Conservation (phyloP, 1,140 invertebrate genomes). For the Acromyrmex heyeri region DNA sequence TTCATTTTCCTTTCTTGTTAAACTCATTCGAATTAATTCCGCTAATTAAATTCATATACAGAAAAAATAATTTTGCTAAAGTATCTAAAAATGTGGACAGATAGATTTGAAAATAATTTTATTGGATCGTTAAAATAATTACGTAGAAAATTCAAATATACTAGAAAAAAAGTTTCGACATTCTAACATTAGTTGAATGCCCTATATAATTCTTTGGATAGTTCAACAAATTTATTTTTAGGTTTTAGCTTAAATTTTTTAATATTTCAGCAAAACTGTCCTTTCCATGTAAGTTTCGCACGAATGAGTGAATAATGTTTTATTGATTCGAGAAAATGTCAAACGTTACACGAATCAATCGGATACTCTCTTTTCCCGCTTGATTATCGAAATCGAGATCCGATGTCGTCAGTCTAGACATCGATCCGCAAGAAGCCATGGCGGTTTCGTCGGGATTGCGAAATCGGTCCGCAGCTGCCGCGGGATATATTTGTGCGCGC, state of each 20-base stretch:
- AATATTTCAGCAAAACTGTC: too few relatives aligned
- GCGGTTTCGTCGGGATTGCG: conserved; percentile 67
- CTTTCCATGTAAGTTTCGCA: conserved; percentile 15
- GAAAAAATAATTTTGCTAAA: too few relatives aligned
- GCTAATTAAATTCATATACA: background rate
- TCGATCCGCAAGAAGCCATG: conserved; percentile 56
- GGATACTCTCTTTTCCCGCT: background rate
- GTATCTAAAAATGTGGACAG: too few relatives aligned
- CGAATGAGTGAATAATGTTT: conserved; percentile 21
- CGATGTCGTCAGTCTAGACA: conserved; percentile 34
- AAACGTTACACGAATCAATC: conserved; percentile 15
- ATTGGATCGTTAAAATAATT: too few relatives aligned
- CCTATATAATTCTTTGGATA: too few relatives aligned
- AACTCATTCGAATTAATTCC: background rate
- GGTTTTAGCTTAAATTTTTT: too few relatives aligned
- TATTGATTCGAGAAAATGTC: conserved; percentile 27
- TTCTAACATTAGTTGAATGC: too few relatives aligned
- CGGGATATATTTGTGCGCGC: conserved; percentile 78
- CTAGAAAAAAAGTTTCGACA: too few relatives aligned
- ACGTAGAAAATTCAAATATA: too few relatives aligned
- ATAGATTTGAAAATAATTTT: too few relatives aligned
- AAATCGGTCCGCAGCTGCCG: conserved; percentile 65
- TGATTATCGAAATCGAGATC: conserved; percentile 31
- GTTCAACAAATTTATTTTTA: too few relatives aligned
- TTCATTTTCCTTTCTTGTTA: too few relatives aligned